Percentiles rank a stretch among this genome's conserved stretches.
Evolutionary conservation across 1,140 invertebrate species (phyloP).

Genomic region (Calephelis nemesis): DNA sequence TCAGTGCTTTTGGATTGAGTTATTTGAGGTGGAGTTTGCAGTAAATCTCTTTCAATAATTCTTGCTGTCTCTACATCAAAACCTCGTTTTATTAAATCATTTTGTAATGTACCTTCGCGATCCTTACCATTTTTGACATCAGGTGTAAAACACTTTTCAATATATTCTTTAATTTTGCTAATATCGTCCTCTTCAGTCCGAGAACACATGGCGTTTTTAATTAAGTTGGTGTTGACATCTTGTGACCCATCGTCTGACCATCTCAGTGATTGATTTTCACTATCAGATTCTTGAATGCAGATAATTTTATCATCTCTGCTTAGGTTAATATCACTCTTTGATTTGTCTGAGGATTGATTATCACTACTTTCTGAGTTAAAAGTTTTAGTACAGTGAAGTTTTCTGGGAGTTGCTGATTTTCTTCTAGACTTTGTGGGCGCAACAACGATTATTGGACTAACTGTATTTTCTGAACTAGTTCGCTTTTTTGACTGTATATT

Average conservation of each 20-base stretch:
- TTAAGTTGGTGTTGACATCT: conserved; percentile 43
- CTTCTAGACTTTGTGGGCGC: conserved; percentile 62
- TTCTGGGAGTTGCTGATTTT: conserved; percentile 70
- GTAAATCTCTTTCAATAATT: conserved; percentile 66
- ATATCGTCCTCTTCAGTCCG: conserved; percentile 56
- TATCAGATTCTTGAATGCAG: conserved; percentile 49
- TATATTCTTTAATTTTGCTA: conserved; percentile 60
- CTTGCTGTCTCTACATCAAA: conserved; percentile 68
- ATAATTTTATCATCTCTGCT: conserved; percentile 27
- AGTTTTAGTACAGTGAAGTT: conserved; percentile 60
- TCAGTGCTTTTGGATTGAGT: conserved; percentile 29
- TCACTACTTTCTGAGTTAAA: conserved; percentile 51
- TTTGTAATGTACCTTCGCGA: conserved; percentile 45
- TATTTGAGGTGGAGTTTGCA: conserved; percentile 40
- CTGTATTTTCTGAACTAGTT: conserved; percentile 44
- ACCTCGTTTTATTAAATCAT: conserved; percentile 62
- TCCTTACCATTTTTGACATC: conserved; percentile 24
- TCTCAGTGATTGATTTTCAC: conserved; percentile 44
- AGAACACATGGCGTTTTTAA: conserved; percentile 17
- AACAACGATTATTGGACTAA: conserved; percentile 22
- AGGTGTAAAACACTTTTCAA: conserved; percentile 41
- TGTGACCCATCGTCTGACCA: conserved; percentile 67
- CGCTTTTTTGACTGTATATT: conserved; percentile 37
- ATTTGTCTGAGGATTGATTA: conserved; percentile 44
- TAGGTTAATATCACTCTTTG: conserved; percentile 28